Base-by-base conservation (phyloP, 1,140 invertebrate species). In the Heliconius melpomene region DNA sequence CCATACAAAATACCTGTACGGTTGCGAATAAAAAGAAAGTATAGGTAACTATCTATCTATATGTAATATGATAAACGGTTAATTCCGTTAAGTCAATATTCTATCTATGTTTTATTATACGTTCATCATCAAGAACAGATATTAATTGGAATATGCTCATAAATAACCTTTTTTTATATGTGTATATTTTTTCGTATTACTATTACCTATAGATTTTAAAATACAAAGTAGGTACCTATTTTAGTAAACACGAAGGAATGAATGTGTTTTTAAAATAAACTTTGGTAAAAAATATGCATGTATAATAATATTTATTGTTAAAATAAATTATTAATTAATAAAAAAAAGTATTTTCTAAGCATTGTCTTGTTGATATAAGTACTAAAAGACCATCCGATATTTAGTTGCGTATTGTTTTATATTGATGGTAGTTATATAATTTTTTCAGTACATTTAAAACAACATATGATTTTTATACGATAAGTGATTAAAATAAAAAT, bases 71-170 rank as follows among this genome's bases (percentile, higher is more conserved):
- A 66, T 66, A 66, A 66, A 66, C 11, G 26, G 60, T 66, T 66
- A 66, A 66, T 66, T 29, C 60, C 60, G 60, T 66, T 66, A 66
- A 29, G n/a, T 66, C 60, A 66, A 66, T 66, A 66, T 66, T 29
- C n/a, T 66, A 66, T 8, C 23, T 23, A 29, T 57, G 54, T 23
- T 66, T 66, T 66, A 66, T 66, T 66, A 29, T 6, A 66, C 60
- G 8, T 66, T 29, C 50, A 52, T 52, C 50, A 66, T 66, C 23
- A 66, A 66, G 9, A 29, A 66, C 13, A 29, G 13, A 29, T 26
- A 29, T 66, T 66, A 29, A 66, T 66, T 66, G 60, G 54, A 57
- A 52, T 60, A 57, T 60, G 54, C 50, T 52, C 50, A 18, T 52
- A 20, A 52, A 52, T 52, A 20, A 52, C 16, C 2, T 20, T 52